Conservation (phyloP, 2,113 vertebrate species). For the Butorides virescens region DNA sequence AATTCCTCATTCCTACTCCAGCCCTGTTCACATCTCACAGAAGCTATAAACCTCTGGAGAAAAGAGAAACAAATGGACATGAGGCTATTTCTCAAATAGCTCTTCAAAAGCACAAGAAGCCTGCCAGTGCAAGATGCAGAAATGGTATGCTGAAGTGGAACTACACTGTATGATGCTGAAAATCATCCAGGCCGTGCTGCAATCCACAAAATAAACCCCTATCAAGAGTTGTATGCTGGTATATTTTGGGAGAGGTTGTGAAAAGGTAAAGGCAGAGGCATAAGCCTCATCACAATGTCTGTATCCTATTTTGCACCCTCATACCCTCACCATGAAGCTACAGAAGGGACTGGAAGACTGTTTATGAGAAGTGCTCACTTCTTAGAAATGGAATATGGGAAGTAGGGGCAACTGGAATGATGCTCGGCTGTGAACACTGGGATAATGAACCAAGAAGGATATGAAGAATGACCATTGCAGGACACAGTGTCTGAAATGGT, state of each 20-base stretch:
- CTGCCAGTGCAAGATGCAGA: neutral
- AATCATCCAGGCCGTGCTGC: neutral
- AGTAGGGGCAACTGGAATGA: neutral
- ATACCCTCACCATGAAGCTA: neutral
- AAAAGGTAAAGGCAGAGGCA: neutral
- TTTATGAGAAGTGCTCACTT: neutral
- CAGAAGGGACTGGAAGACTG: neutral
- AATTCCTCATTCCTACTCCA: neutral
- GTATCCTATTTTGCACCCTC: neutral
- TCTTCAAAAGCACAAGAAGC: neutral
- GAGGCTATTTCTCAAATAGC: neutral
- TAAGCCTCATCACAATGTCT: neutral
- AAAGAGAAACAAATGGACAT: neutral
- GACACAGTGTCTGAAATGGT: neutral
- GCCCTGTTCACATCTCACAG: neutral
- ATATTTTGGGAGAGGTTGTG: neutral
- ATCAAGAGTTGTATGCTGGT: fast-evolving
- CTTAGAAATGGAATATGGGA: neutral
- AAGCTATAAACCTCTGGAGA: neutral
- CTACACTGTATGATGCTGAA: neutral
- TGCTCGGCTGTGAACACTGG: neutral
- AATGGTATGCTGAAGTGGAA: neutral
- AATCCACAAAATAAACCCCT: neutral
- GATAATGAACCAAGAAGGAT: neutral
- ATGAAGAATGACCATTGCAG: neutral